These are phyloP conservation scores for Maniola jurtina DNA, from an alignment of 1,140 invertebrate species.

Conservation along the genomic window DNA sequence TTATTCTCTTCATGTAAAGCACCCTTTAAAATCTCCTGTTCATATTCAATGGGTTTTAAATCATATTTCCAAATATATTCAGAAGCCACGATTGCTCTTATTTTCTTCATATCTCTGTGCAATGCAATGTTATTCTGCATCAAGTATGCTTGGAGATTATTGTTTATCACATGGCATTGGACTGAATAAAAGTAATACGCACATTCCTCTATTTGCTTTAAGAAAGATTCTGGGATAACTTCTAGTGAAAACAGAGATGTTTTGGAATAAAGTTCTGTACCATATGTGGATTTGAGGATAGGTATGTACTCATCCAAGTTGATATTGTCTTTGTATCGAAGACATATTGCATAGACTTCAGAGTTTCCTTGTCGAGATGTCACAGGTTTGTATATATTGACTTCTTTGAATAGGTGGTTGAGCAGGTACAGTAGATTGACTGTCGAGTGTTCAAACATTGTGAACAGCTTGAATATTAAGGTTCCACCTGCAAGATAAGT, in stretches of 20 bases:
- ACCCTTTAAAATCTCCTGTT: constrained; percentile 70
- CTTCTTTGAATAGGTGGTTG: constrained; percentile 84
- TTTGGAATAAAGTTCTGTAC: constrained; percentile 61
- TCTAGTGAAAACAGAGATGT: constrained; percentile 81
- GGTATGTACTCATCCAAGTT: constrained; percentile 68
- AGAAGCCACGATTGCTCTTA: constrained; percentile 69
- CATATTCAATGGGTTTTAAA: constrained; percentile 61
- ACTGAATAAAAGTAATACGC: constrained; percentile 82
- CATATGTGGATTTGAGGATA: constrained; percentile 77
- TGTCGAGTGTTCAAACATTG: constrained; percentile 90
- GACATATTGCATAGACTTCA: constrained; percentile 92
- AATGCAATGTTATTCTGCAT: constrained; percentile 72
- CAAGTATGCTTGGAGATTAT: constrained; percentile 82
- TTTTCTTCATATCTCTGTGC: constrained; percentile 70
- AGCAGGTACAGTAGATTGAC: constrained; percentile 90
- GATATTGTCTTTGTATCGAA: constrained; percentile 80
- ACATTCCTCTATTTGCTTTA: constrained; percentile 84
- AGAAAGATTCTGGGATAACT: constrained; percentile 83
- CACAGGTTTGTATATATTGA: constrained; percentile 91
- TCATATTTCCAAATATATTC: constrained; percentile 78
- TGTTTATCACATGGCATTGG: constrained; percentile 82
- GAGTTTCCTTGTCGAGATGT: constrained; percentile 97
- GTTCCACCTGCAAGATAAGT: constrained; percentile 81
- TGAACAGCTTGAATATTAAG: constrained; percentile 96
- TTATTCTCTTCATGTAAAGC: constrained; percentile 66